Conservation (phyloP, 2,113 vertebrate species). For the Neotoma lepida region DNA sequence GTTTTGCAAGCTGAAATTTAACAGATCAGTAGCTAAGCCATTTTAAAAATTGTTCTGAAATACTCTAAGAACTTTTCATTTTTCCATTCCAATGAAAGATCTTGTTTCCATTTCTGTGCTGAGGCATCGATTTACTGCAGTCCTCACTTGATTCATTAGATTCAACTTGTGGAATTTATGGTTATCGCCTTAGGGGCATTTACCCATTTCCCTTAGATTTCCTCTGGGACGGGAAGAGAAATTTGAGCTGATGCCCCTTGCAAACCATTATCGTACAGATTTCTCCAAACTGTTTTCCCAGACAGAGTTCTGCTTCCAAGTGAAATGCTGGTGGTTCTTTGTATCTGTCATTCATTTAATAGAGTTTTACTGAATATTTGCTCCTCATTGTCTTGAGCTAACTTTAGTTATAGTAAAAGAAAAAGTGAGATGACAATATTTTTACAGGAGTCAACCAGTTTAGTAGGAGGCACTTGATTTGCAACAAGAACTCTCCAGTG, state of each 20-base stretch:
- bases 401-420: constrained; percentile 19
- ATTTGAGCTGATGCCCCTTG: constrained; percentile 38
- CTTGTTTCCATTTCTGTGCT: constrained; percentile 48
- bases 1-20: constrained; percentile 39
- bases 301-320: neutral
- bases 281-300: constrained; percentile 14
- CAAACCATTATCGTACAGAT: constrained; percentile 48
- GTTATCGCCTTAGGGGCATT: constrained; percentile 50
- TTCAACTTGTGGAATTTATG: constrained; percentile 66
- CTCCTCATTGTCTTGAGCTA: neutral
- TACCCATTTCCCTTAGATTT: constrained; percentile 70
- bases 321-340: neutral
- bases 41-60: constrained; percentile 58
- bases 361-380: neutral
- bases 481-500: neutral
- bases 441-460: neutral
- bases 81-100: constrained; percentile 62
- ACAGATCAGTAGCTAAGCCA: constrained; percentile 50
- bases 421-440: neutral
- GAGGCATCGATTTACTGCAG: constrained; percentile 46
- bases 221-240: constrained; percentile 59
- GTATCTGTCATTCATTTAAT: neutral
- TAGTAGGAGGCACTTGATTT: neutral
- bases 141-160: constrained; percentile 60
- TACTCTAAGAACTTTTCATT: constrained; percentile 64